Base-by-base conservation (phyloP, 2,797 vertebrate species). In the Gambelia wislizenii region DNA sequence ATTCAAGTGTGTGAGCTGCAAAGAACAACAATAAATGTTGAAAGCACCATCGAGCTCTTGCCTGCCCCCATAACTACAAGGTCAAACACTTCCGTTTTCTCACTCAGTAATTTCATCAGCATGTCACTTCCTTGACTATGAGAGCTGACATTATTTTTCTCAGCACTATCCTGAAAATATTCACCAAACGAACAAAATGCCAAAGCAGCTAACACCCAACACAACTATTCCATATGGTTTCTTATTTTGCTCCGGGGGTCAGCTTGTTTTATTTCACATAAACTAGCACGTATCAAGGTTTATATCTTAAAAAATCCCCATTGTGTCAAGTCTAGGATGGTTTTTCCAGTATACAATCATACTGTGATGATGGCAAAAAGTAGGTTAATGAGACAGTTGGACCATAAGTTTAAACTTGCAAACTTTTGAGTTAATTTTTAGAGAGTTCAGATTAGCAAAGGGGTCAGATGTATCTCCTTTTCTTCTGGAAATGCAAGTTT, bases 21-120 rank as follows among this genome's bases (percentile, higher is more conserved):
- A 78, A 84, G 82, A 70, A 84, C 47, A 47, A 70, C 47, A 89
- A 84, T 79, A 79, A 67, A 78, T 70, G 47, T 59, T 56, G 61
- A 78, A 78, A 56, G 74, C 61, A 70, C 49, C 47, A 18, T 39
- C 18, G n/a, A 56, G 30, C 22, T 89, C 87, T 89, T 84, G 75
- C 6, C 27, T 85, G 39, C 64, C 52, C 36, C 33, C 39, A 78
- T 56, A 89, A 27, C 75, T 78, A 72, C 88, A 85, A 89, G 88
- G 76, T 89, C 64, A 89, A 80, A 89, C 52, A 39, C 64, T 72
- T 89, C 39, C 12, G 44, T 49, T 89, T 89, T 89, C 75, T 80
- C 83, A 80, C 76, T 56, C 54, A 70, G 36, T 59, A 47, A 84
- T 89, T 85, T 85, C 76, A 80, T 85, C 76, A 78, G 49, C 76